Percentiles rank a stretch among this genome's conserved stretches.
Conservation (phyloP, 2,888 invertebrate species). For the Caenorhabditis uteleia region DNA sequence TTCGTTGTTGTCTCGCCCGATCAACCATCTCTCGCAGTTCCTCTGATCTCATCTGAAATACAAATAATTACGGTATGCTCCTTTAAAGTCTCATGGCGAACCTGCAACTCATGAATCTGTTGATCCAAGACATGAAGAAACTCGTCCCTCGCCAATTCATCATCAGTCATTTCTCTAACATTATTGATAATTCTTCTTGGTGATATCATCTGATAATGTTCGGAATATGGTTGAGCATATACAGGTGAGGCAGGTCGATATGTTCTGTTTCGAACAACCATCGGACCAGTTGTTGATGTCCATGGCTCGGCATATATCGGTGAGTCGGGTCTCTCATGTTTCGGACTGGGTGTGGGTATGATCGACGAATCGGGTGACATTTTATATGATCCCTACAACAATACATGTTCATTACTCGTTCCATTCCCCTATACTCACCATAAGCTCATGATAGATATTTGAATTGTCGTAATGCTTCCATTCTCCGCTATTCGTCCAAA, state of each 20-base stretch:
- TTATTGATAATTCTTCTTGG: constrained; percentile 9
- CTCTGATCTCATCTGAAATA: constrained; percentile 46
- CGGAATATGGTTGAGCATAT: constrained; percentile 31
- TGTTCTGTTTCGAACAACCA: constrained; percentile 23
- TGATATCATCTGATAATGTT: constrained; percentile 17
- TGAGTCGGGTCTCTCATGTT: constrained; percentile 11
- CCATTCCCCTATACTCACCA: constrained; percentile 9
- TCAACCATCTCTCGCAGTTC: constrained; percentile 50
- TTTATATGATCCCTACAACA: constrained; percentile 12
- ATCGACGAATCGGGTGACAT: constrained; percentile 11
- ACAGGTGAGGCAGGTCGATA: constrained; percentile 37
- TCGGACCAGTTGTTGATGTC: constrained; percentile 27
- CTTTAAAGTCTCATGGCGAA: background rate
- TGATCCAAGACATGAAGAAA: constrained; percentile 43
- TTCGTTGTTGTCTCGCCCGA: constrained; percentile 36
- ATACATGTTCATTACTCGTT: background rate
- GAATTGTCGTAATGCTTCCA: constrained; percentile 31
- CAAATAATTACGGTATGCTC: background rate
- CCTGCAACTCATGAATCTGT: constrained; percentile 52
- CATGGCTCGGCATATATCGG: constrained; percentile 53
- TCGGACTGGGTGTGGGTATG: constrained; percentile 28
- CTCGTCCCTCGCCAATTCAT: constrained; percentile 41
- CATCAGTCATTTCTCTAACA: constrained; percentile 25
- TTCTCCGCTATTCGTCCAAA: constrained; percentile 33
- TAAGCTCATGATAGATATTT: constrained; percentile 48